phyloP scores from a whole-genome alignment of 2,113 vertebrate genomes.

The Salminus brasiliensis region DNA sequence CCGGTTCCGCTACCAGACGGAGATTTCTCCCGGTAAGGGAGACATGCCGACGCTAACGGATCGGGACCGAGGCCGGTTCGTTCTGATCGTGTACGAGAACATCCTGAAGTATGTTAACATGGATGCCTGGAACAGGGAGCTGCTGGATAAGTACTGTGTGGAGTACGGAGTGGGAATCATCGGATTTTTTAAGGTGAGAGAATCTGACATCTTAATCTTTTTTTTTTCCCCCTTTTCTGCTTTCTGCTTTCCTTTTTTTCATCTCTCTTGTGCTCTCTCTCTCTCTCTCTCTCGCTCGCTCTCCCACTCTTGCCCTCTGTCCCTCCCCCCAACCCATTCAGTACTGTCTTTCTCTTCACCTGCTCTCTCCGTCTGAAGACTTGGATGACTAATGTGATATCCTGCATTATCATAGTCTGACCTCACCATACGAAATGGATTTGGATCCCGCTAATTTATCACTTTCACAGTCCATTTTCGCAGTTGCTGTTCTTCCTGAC shows the following conservation, averaged over 20 bases:
- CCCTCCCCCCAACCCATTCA: background rate
- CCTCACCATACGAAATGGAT: slow-evolving; percentile 19
- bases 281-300: background rate
- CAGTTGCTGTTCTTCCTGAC: background rate
- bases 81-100: slow-evolving; percentile 95
- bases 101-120: slow-evolving; percentile 97
- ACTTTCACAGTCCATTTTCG: slow-evolving; percentile 51
- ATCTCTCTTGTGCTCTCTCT: background rate
- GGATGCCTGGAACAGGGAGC: slow-evolving; percentile 97
- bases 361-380: slow-evolving; percentile 21
- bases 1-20: slow-evolving; percentile 91
- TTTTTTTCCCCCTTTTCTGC: background rate
- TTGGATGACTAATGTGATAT: slow-evolving; percentile 25
- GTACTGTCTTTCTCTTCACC: slow-evolving; percentile 54
- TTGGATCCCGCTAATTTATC: slow-evolving; percentile 7
- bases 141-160: slow-evolving; percentile 98
- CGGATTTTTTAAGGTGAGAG: slow-evolving; percentile 94
- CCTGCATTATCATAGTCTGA: slow-evolving; percentile 25
- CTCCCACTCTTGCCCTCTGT: background rate
- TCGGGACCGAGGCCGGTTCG: slow-evolving; percentile 91
- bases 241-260: background rate
- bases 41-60: slow-evolving; percentile 97
- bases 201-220: slow-evolving; percentile 32
- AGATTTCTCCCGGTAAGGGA: slow-evolving; percentile 95
- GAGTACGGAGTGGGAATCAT: slow-evolving; percentile 97